Evolutionary conservation across 2,888 invertebrate genomes (phyloP).

Genomic region (Drosophila bunnanda): DNA sequence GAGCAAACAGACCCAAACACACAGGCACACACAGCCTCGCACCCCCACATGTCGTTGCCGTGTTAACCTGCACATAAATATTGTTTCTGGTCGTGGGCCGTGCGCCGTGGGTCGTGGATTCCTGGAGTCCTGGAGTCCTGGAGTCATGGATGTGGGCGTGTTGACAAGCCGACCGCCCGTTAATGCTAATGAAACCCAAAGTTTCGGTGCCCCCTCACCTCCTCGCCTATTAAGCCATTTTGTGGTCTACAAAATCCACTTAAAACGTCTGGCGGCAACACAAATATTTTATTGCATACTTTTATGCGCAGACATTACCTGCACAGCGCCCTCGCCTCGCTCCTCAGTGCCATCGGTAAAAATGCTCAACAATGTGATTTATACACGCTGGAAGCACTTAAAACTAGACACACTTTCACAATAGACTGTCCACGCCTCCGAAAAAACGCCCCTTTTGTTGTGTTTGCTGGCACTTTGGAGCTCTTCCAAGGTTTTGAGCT

Average conservation of each 20-base stretch:
- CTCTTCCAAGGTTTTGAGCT: conserved; percentile 53
- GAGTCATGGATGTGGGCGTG: conserved; percentile 52
- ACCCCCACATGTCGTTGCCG: conserved; percentile 17
- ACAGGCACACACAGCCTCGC: conserved; percentile 17
- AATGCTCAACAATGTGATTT: conserved; percentile 67
- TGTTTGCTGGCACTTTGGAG: conserved; percentile 55
- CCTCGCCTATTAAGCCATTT: conserved; percentile 52
- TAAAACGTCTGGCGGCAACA: conserved; percentile 45
- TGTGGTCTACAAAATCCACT: conserved; percentile 58
- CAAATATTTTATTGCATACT: conserved; percentile 67
- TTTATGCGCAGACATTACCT: conserved; percentile 63
- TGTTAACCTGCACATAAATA: conserved; percentile 48
- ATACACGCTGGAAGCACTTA: conserved; percentile 72
- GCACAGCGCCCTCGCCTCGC: conserved; percentile 19
- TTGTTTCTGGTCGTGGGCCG: conserved; percentile 30
- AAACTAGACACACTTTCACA: conserved; percentile 68
- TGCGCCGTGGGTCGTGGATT: background rate
- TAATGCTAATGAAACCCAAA: conserved; percentile 66
- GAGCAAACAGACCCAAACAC: conserved; percentile 60
- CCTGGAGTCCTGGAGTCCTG: conserved; percentile 1
- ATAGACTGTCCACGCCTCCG: conserved; percentile 60
- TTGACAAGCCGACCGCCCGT: conserved; percentile 63
- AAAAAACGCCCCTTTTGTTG: conserved; percentile 50
- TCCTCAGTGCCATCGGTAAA: conserved; percentile 15
- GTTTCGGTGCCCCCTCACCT: conserved; percentile 14